Evolutionary conservation across 2,113 vertebrate species (phyloP).

Genomic region (Megaptera novaeangliae): DNA sequence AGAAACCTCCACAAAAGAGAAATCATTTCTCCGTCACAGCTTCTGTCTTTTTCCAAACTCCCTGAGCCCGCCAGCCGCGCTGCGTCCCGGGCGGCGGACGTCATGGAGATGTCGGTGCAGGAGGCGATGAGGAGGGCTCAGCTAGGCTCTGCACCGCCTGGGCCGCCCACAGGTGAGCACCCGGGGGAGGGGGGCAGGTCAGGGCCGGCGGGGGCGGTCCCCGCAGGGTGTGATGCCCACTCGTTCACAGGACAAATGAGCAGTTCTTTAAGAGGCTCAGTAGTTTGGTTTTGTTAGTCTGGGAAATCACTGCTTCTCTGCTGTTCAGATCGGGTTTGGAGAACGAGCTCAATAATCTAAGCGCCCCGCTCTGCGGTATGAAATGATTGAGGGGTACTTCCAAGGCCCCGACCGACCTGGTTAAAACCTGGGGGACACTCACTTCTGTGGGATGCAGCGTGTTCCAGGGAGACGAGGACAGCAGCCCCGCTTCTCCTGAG

Average conservation of each 20-base stretch:
- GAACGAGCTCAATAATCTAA: background rate
- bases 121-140: slow-evolving; percentile 74
- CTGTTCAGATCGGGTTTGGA: background rate
- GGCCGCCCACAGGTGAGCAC: slow-evolving; percentile 78
- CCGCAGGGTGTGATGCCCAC: background rate
- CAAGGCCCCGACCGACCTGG: rapidly evolving
- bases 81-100: slow-evolving; percentile 84
- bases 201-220: background rate
- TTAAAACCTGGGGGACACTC: background rate
- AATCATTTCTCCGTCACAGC: slow-evolving; percentile 54
- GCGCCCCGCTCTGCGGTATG: background rate
- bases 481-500: background rate
- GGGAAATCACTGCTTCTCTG: background rate
- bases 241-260: rapidly evolving
- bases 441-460: rapidly evolving
- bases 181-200: background rate
- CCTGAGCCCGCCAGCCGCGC: slow-evolving; percentile 77
- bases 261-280: background rate
- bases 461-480: background rate
- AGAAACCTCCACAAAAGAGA: slow-evolving; percentile 73
- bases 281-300: no score
- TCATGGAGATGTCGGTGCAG: slow-evolving; percentile 83
- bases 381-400: background rate
- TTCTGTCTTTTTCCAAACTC: slow-evolving; percentile 81
- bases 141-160: slow-evolving; percentile 69